Percentiles rank a stretch among this genome's conserved stretches.
Evolutionary conservation across 2,888 invertebrate genomes (phyloP).

Genomic region (Ganaspis brasiliensis): DNA sequence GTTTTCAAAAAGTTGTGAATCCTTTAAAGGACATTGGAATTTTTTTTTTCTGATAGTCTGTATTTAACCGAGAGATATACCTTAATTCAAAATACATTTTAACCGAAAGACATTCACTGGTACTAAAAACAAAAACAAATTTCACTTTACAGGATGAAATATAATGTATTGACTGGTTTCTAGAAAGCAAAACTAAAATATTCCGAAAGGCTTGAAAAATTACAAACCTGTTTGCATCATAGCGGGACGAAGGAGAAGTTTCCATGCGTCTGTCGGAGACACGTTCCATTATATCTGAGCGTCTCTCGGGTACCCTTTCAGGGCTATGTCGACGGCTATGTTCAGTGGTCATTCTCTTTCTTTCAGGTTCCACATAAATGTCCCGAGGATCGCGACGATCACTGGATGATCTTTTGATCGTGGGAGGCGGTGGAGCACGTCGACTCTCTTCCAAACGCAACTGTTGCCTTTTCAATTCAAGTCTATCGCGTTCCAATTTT

Average conservation of each 20-base stretch:
- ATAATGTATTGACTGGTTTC: too few relatives aligned
- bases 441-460: conserved; percentile 81
- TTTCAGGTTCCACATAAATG: conserved; percentile 75
- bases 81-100: too few relatives aligned
- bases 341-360: conserved; percentile 76
- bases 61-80: too few relatives aligned
- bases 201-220: neutral
- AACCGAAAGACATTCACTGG: too few relatives aligned
- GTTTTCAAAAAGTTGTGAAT: too few relatives aligned
- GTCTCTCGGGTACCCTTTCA: conserved; percentile 74
- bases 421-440: conserved; percentile 70
- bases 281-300: conserved; percentile 75
- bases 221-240: conserved; percentile 74
- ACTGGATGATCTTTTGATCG: conserved; percentile 74
- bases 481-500: conserved; percentile 89
- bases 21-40: too few relatives aligned
- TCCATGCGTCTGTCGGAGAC: conserved; percentile 77
- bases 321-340: conserved; percentile 75
- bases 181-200: too few relatives aligned
- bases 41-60: too few relatives aligned
- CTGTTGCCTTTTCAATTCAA: conserved; percentile 92
- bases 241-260: conserved; percentile 73
- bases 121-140: too few relatives aligned
- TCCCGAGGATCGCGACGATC: conserved; percentile 77
- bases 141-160: too few relatives aligned